Base-by-base conservation (phyloP, 2,113 vertebrate genomes). In the Coreoperca whiteheadi region DNA sequence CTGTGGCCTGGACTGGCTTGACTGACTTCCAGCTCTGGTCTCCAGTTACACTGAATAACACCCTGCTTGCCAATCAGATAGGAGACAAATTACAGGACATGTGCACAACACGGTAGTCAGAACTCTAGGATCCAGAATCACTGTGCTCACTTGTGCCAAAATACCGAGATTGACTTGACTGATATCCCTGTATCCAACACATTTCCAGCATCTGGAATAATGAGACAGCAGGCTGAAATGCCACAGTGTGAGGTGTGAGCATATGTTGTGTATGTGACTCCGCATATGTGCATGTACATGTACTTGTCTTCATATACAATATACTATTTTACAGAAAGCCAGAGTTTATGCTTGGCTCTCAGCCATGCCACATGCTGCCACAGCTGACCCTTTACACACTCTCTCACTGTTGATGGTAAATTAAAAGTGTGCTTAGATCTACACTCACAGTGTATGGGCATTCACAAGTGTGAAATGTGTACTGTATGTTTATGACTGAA, bases 11-110 rank as follows among this genome's bases (percentile, higher is more conserved):
- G 66, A 37, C 68, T 39, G 71, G 70, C 86, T 87, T 84, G 86
- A 88, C 70, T 75, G 78, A 81, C 81, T 82, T 82, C 86, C 87
- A 88, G 74, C 79, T 43, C 59, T 53, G 83, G 50, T 87, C 80
- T 93, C 79, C 77, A 39, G 84, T 89, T 91, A 77, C 80, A 75
- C 53, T 37, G 64, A 82, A 90, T 86, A 87, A 85, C 89, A 92
- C 82, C 80, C 69, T 74, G 77, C 73, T 74, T 89, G 87, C 87
- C 94, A 89, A 90, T 93, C 92, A 92, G 86, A 91, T 88, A 79
- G 66, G 68, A 80, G 72, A 77, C 84, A 89, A 84, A 93, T 89
- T 82, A 87, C 66, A 79, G 67, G 50, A 87, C 65, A 74, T 68
- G 79, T 60, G 61, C 63, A 64, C 48, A 81, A 32, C 79, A 74